Conservation (phyloP, 2,113 vertebrate genomes). For the Sinocyclocheilus maitianheensis region DNA sequence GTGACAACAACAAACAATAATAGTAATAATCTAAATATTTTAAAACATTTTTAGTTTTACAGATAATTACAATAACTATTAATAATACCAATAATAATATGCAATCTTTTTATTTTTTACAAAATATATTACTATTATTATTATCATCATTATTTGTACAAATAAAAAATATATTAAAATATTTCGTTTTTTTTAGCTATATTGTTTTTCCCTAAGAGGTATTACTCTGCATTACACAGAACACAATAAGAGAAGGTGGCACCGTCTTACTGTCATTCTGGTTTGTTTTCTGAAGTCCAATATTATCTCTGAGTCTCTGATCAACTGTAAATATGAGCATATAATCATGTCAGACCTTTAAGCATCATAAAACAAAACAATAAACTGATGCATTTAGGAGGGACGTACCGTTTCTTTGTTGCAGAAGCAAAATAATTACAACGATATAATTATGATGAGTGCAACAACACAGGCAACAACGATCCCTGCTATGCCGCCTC, state of each 20-base stretch:
- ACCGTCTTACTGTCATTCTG: slow-evolving; percentile 64
- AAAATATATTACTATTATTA: too few relatives aligned
- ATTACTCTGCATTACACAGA: slow-evolving; percentile 47
- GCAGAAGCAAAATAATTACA: slow-evolving; percentile 63
- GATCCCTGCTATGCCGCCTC: slow-evolving; percentile 75
- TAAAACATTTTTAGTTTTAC: too few relatives aligned
- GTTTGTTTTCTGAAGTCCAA: slow-evolving; percentile 56
- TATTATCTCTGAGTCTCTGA: slow-evolving; percentile 47
- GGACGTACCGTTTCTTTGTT: slow-evolving; percentile 62
- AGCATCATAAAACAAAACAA: slow-evolving; percentile 6
- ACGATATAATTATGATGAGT: slow-evolving; percentile 71
- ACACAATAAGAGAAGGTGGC: slow-evolving; percentile 7
- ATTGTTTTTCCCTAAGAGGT: neutral
- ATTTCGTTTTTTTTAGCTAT: slow-evolving; percentile 3
- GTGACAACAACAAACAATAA: too few relatives aligned
- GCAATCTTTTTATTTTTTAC: too few relatives aligned
- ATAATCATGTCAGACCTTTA: slow-evolving; percentile 12
- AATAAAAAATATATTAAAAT: neutral
- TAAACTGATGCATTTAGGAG: neutral
- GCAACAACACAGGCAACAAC: slow-evolving; percentile 72
- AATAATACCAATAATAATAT: too few relatives aligned
- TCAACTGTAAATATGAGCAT: slow-evolving; percentile 57
- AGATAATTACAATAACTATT: too few relatives aligned
- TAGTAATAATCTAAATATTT: too few relatives aligned
- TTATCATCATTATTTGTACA: too few relatives aligned